phyloP scores from a whole-genome alignment of 1,140 invertebrate genomes.

The Neodiprion fabricii region DNA sequence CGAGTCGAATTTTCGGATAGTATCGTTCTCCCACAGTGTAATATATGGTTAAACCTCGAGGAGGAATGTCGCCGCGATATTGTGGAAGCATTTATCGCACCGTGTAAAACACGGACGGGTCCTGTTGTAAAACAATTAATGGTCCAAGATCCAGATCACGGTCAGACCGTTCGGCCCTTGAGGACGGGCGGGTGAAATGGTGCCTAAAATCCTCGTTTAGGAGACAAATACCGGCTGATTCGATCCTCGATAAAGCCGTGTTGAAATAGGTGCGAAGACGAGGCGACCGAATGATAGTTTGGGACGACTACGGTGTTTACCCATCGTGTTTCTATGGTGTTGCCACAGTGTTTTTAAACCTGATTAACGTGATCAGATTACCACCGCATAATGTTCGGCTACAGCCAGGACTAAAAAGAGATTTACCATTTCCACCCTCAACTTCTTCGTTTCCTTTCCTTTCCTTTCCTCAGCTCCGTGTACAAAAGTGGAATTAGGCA shows the following conservation, averaged over 20 bases:
- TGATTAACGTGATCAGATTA: slow-evolving; percentile 12
- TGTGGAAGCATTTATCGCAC: background rate
- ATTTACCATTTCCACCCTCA: slow-evolving; percentile 11
- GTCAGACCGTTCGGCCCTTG: background rate
- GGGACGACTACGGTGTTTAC: background rate
- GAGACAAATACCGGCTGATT: slow-evolving; percentile 18
- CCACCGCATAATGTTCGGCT: slow-evolving; percentile 6
- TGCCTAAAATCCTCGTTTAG: slow-evolving; percentile 13
- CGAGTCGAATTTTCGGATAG: background rate
- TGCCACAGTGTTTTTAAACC: slow-evolving; percentile 6
- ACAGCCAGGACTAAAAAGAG: background rate
- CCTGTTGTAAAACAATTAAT: slow-evolving; percentile 3
- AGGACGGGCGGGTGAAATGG: slow-evolving; percentile 10
- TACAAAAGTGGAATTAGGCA: no score
- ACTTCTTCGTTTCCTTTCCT: slow-evolving; percentile 12
- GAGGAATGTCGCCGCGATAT: background rate
- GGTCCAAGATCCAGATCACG: slow-evolving; percentile 16
- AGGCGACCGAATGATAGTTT: slow-evolving; percentile 9
- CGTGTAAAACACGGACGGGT: slow-evolving; percentile 4
- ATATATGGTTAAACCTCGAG: background rate
- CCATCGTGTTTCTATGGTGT: background rate
- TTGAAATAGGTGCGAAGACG: slow-evolving; percentile 20
- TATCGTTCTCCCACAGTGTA: background rate
- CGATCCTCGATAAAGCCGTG: slow-evolving; percentile 15
- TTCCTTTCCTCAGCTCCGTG: background rate